These are phyloP conservation scores for Myotis daubentonii DNA, from an alignment of 2,797 vertebrate species.

Conservation along the genomic window DNA sequence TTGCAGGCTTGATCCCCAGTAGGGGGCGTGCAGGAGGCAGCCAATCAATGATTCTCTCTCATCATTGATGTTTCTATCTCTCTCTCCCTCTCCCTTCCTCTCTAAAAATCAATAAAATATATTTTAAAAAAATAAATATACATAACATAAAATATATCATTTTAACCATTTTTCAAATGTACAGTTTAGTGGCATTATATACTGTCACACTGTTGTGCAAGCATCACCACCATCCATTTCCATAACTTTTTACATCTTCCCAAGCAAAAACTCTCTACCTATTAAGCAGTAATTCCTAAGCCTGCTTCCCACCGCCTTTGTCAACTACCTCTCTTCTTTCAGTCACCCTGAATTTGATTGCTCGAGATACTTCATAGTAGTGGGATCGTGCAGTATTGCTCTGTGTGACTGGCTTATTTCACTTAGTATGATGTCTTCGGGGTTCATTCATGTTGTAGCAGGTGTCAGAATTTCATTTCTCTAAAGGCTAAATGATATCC, in stretches of 20 bases:
- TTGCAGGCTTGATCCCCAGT: too few relatives aligned
- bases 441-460: neutral
- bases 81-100: too few relatives aligned
- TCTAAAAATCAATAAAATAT: too few relatives aligned
- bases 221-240: neutral
- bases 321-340: neutral
- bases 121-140: neutral
- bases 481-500: neutral
- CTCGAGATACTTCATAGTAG: neutral
- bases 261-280: neutral
- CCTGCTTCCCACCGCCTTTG: too few relatives aligned
- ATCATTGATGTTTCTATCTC: too few relatives aligned
- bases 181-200: neutral
- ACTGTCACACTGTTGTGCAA: neutral
- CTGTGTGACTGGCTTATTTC: neutral
- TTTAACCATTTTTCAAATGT: neutral
- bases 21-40: too few relatives aligned
- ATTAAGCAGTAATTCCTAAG: neutral
- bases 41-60: too few relatives aligned
- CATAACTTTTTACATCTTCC: neutral
- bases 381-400: neutral
- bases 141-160: too few relatives aligned
- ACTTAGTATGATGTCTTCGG: neutral
- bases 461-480: neutral
- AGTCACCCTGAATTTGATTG: neutral